Evolutionary conservation across 2,797 vertebrate genomes (phyloP).

Genomic region (Sciurus carolinensis): DNA sequence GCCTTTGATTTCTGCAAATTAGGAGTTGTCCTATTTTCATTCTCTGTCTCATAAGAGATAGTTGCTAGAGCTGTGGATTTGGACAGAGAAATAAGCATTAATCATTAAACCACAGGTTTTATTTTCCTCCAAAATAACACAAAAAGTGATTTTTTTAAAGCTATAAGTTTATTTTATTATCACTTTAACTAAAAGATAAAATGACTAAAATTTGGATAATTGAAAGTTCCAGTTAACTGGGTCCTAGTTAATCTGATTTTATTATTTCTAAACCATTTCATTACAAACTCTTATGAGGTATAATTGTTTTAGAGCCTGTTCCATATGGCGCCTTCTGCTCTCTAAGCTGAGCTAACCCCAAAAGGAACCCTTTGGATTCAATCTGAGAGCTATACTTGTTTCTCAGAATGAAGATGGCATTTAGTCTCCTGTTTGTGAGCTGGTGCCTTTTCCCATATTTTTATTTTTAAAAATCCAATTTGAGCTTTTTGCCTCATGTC

Average conservation of each 20-base stretch:
- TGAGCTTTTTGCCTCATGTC: slow-evolving; percentile 79
- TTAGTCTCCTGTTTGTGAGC: slow-evolving; percentile 69
- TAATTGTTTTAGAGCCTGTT: slow-evolving; percentile 52
- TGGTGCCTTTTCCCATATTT: slow-evolving; percentile 75
- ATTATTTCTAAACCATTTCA: slow-evolving; percentile 68
- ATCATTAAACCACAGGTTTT: neutral
- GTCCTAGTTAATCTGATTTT: slow-evolving; percentile 61
- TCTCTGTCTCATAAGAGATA: neutral
- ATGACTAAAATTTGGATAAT: slow-evolving; percentile 48
- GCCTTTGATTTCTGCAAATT: neutral
- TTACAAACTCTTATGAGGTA: slow-evolving; percentile 56
- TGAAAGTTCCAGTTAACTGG: slow-evolving; percentile 41
- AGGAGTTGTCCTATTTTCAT: neutral
- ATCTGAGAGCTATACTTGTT: neutral
- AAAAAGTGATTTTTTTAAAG: slow-evolving; percentile 22
- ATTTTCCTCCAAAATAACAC: slow-evolving; percentile 10
- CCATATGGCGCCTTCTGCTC: slow-evolving; percentile 68
- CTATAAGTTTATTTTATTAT: neutral
- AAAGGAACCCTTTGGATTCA: slow-evolving; percentile 62
- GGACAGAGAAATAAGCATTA: neutral
- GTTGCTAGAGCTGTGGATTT: slow-evolving; percentile 7
- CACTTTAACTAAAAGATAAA: slow-evolving; percentile 28
- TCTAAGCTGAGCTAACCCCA: slow-evolving; percentile 58
- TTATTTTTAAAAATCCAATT: slow-evolving; percentile 79
- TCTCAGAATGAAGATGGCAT: slow-evolving; percentile 57